phyloP scores from a whole-genome alignment of 2,113 vertebrate genomes.

The Aegotheles bennettii region DNA sequence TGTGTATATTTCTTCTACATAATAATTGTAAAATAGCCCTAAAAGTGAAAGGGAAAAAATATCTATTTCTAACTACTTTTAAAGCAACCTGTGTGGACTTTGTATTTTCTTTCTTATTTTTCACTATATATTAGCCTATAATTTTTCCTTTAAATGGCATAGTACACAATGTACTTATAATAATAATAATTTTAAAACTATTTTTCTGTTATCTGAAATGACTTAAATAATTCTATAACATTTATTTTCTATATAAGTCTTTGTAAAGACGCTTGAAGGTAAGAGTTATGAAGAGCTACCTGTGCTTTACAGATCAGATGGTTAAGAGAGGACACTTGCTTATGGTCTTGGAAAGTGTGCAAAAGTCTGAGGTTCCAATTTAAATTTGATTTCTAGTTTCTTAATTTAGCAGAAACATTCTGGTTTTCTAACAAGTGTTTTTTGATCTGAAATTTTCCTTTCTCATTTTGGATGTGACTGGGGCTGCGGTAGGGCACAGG shows the following conservation, averaged over 20 bases:
- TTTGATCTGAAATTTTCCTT: background rate
- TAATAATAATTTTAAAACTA: background rate
- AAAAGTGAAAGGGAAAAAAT: background rate
- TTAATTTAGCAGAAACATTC: rapidly evolving
- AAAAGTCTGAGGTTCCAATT: background rate
- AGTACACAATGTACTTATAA: background rate
- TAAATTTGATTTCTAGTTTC: background rate
- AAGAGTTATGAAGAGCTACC: background rate
- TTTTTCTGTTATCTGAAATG: background rate
- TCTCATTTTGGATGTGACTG: background rate
- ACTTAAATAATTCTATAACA: background rate
- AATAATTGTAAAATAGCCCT: background rate
- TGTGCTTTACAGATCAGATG: background rate
- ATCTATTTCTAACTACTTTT: background rate
- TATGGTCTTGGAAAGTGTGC: background rate
- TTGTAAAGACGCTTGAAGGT: background rate
- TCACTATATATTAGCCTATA: background rate
- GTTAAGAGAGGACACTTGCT: background rate
- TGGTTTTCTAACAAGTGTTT: background rate
- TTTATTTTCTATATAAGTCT: background rate
- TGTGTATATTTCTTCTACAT: background rate
- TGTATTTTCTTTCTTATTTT: background rate
- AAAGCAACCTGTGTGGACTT: background rate
- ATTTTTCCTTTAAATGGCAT: background rate
- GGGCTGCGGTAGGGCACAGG: rapidly evolving